These are phyloP conservation scores for Eudasyphora cyanicolor DNA, from an alignment of 2,888 invertebrate genomes.

Conservation along the genomic window DNA sequence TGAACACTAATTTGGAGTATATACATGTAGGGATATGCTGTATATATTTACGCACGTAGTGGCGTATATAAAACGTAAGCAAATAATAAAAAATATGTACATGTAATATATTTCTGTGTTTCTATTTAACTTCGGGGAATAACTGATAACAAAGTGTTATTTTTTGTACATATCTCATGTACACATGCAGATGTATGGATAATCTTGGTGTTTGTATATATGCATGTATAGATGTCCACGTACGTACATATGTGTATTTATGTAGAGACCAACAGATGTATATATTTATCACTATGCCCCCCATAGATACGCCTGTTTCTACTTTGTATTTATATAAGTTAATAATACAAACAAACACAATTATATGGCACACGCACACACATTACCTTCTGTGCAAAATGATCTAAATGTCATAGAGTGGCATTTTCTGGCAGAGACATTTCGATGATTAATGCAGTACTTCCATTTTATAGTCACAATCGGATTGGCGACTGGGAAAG, in stretches of 20 bases:
- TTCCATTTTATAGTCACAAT: neutral
- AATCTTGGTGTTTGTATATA: neutral
- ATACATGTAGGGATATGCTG: constrained; percentile 22
- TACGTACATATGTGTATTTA: neutral
- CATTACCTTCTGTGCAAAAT: neutral
- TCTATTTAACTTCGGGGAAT: constrained; percentile 55
- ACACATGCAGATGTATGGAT: neutral
- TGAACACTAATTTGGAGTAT: too few species aligned
- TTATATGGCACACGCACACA: neutral
- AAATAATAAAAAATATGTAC: constrained; percentile 33
- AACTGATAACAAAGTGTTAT: constrained; percentile 48
- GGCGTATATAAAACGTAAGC: constrained; percentile 13
- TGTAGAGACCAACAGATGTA: neutral
- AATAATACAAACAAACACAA: neutral
- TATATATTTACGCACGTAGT: constrained; percentile 51
- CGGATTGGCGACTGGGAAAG: too few species aligned
- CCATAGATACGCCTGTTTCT: neutral
- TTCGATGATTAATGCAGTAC: neutral
- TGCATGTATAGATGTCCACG: neutral
- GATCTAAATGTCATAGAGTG: neutral
- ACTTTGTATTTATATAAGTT: neutral
- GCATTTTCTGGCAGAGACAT: neutral
- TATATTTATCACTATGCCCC: neutral
- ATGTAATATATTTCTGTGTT: constrained; percentile 18
- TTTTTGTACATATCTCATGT: neutral